phyloP scores from a whole-genome alignment of 2,888 invertebrate genomes.

The Carterocephalus palaemon region DNA sequence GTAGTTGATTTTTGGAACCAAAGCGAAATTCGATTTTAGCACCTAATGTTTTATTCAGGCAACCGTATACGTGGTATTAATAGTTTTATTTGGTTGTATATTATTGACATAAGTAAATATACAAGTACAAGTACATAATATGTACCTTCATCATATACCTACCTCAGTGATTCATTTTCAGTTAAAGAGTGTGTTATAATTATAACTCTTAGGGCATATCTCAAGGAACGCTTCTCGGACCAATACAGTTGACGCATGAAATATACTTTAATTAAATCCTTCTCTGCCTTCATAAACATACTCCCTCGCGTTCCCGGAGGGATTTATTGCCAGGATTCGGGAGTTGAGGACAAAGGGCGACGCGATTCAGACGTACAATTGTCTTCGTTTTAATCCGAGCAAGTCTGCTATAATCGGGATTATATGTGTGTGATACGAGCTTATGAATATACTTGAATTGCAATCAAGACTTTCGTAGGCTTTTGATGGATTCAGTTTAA shows the following conservation, averaged over 20 bases:
- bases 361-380: slow-evolving; percentile 21
- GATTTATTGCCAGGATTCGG: slow-evolving; percentile 20
- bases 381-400: slow-evolving; percentile 22
- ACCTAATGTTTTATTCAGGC: no score
- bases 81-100: no score
- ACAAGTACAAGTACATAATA: no score
- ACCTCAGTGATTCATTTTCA: no score
- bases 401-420: slow-evolving; percentile 22
- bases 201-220: slow-evolving; percentile 15
- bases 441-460: no score
- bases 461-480: background rate
- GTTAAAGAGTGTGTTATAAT: no score
- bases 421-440: background rate
- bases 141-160: no score
- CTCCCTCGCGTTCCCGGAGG: slow-evolving; percentile 3
- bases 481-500: slow-evolving; percentile 9
- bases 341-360: slow-evolving; percentile 17
- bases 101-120: no score
- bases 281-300: slow-evolving; percentile 26
- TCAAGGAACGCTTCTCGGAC: background rate
- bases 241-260: no score
- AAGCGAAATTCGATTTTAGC: no score
- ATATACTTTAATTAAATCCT: slow-evolving; percentile 35
- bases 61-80: no score
- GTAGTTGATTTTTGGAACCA: no score